These are phyloP conservation scores for Caiman crocodilus DNA, from an alignment of 2,797 vertebrate species.

Conservation along the genomic window DNA sequence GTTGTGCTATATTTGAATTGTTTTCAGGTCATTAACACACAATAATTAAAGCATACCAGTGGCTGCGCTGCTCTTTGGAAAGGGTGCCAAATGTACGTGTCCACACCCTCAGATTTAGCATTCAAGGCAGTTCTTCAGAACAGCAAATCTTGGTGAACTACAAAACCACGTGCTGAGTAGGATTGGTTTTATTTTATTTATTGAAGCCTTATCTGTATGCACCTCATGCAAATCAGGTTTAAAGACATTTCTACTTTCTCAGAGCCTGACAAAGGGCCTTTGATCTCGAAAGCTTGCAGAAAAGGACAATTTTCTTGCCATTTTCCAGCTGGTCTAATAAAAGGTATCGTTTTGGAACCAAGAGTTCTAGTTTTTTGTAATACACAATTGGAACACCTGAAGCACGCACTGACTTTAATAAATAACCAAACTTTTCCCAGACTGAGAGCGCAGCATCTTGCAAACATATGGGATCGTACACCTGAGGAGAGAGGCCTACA, in stretches of 20 bases:
- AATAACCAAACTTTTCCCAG: background rate
- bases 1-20: too few relatives aligned
- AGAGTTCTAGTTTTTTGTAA: too few relatives aligned
- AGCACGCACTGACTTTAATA: background rate
- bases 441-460: accelerated
- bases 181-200: accelerated
- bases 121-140: background rate
- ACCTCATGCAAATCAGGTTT: background rate
- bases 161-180: slow-evolving; percentile 29
- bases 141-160: background rate
- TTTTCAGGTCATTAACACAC: too few relatives aligned
- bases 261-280: too few relatives aligned
- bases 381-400: background rate
- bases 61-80: too few relatives aligned
- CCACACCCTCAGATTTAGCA: too few relatives aligned
- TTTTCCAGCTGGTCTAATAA: too few relatives aligned
- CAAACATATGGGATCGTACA: background rate
- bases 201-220: accelerated
- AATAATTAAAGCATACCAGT: too few relatives aligned
- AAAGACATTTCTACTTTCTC: background rate
- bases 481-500: background rate
- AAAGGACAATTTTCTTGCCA: too few relatives aligned
- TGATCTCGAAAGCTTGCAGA: too few relatives aligned
- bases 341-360: too few relatives aligned
- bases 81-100: too few relatives aligned